Base-by-base conservation (phyloP, 2,113 vertebrate species). In the Mirza zaza region DNA sequence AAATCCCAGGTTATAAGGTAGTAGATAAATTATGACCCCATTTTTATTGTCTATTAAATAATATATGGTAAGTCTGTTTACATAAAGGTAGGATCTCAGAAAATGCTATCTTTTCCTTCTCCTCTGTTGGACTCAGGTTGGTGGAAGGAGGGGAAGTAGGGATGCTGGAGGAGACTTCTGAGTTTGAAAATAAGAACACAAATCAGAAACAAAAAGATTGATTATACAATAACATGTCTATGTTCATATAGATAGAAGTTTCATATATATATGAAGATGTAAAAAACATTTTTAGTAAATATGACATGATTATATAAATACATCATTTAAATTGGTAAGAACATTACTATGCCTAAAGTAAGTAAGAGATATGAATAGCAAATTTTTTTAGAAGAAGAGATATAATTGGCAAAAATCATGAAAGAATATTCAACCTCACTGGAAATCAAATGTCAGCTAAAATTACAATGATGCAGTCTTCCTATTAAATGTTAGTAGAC, bases 251-350 rank as follows among this genome's bases (percentile, higher is more conserved):
- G 76, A 77, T 61, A 75, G 52, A 85, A 50, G 12, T 86, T 97
- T 91, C 32, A 52, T 55, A 39, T n/a, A 11, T 23, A 59, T 48
- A 32, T 48, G 14, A 89, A 95, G 6, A 48, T 89, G 59, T 52
- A 52, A 77, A 77, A 77, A 93, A 82, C 36, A 65, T 89, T 95
- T 92, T 84, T 39, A 83, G 83, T 76, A 97, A 94, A 93, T 94
- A 89, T 50, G 57, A 68, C 34, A 61, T 76, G 29, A 71, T 83
- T 95, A 76, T 89, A 83, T 75, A 95, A 97, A 94, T 61, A 81
- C 12, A 79, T 86, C 79, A 83, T 91, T 97, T 79, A 96, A 94
- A 83, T 61, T 79, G 42, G 82, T 86, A 75, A 87, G 50, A 91
- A 97, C 80, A 94, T 73, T 27, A 10, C 50, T n/a, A 76, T 85